Base-by-base conservation (phyloP, 2,888 invertebrate genomes). In the Tromatobia lineatoria region DNA sequence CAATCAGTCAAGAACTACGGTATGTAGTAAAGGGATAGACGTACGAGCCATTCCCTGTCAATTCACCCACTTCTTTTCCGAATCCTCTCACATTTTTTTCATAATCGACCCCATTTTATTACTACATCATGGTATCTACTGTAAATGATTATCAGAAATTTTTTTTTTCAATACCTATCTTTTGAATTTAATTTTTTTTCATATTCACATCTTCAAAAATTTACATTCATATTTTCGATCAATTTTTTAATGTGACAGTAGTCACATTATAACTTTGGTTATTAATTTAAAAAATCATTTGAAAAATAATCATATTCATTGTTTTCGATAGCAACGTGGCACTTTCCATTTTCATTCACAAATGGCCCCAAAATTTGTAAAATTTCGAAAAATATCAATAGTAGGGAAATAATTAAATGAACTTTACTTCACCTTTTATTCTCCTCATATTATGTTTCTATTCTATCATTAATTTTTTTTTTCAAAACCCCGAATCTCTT, bases 1-100 rank as follows among this genome's bases (percentile, higher is more conserved):
- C 71, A 83, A 83, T 80, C 80, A 83, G 80, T 80, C 83, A 66
- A 66, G 34, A 67, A 57, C 50, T 47, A 18, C 42, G 13, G 34
- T 18, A 45, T 23, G 29, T n/a, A 8, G 50, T 34, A 74, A 15
- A 29, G 23, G 57, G 25, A 57, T 57, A 57, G 57, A 15, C 11
- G 15, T 47, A 47, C 47, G 47, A 47, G 47, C 15, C 47, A 47
- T 47, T 47, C 47, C 11, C 13, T 47, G 3, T 47, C 47, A 47
- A 47, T 47, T 47, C 47, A n/a, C 15, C 13, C 47, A 47, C 15
- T 1, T 47, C 15, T 47, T 47, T 15, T 47, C 1, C 47, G 10
- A 6, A 15, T 0, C 47, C n/a, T n/a, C 47, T 47, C n/a, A 13
- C 4, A 47, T 47, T 3, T 15, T 47, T 13, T 0, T 47, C 3